phyloP scores from a whole-genome alignment of 2,888 invertebrate species.

The Ectobius pallidus region DNA sequence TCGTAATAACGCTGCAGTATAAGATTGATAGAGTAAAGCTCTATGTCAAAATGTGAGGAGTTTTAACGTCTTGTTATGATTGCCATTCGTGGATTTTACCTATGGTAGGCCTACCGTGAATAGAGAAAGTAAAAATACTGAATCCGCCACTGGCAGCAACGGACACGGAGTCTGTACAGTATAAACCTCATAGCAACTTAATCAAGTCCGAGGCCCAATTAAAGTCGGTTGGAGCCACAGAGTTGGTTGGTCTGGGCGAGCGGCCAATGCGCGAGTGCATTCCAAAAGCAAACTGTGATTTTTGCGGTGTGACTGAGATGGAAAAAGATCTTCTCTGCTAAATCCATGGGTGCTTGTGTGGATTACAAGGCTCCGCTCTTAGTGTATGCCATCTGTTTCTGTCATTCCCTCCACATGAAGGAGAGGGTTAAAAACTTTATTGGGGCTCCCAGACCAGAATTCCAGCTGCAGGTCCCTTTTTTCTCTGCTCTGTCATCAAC shows the following conservation, averaged over 20 bases:
- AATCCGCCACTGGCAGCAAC: too few relatives aligned
- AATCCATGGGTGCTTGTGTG: conserved; percentile 16
- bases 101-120: too few relatives aligned
- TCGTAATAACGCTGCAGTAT: too few relatives aligned
- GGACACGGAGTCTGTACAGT: background rate
- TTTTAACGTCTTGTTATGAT: too few relatives aligned
- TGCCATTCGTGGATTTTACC: too few relatives aligned
- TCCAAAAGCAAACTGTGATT: conserved; percentile 33
- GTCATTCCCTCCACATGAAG: conserved; percentile 20
- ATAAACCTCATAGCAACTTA: conserved; percentile 29
- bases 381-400: conserved; percentile 38
- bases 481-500: background rate
- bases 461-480: background rate
- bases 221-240: conserved; percentile 14
- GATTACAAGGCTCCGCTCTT: conserved; percentile 40
- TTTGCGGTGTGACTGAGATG: conserved; percentile 12
- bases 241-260: conserved; percentile 26
- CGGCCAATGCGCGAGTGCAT: conserved; percentile 18
- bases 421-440: background rate
- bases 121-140: too few relatives aligned
- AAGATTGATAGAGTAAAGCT: too few relatives aligned
- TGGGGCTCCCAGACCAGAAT: background rate
- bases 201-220: conserved; percentile 35
- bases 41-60: too few relatives aligned
- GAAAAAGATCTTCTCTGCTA: background rate